phyloP scores from a whole-genome alignment of 1,140 invertebrate species.

The Cyclargus thomasi region DNA sequence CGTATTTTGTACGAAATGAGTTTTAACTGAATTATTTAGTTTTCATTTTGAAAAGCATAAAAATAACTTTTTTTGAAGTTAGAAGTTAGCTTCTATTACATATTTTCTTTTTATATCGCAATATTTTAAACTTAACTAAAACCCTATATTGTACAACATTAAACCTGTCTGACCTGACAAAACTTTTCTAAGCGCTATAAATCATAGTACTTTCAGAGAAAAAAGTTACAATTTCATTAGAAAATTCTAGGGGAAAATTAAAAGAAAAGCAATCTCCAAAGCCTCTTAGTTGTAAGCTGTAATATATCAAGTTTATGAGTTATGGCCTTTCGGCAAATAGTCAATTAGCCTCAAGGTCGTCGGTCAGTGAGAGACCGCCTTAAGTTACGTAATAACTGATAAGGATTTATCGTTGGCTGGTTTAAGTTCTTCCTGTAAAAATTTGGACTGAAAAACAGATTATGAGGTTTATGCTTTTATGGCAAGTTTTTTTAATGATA shows the following conservation, averaged over 20 bases:
- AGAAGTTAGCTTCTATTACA: too few relatives aligned
- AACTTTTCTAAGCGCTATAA: neutral
- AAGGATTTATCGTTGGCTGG: neutral
- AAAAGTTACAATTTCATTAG: neutral
- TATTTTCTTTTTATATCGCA: too few relatives aligned
- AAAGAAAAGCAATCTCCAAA: neutral
- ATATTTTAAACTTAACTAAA: too few relatives aligned
- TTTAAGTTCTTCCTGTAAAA: neutral
- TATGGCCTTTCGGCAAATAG: neutral
- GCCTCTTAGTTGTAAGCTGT: neutral
- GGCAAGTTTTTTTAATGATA: too few relatives aligned
- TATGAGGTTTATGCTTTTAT: too few relatives aligned
- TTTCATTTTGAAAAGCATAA: too few relatives aligned
- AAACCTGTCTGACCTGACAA: neutral
- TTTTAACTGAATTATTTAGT: too few relatives aligned
- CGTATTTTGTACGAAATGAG: too few relatives aligned
- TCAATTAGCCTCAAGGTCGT: slow-evolving; percentile 4
- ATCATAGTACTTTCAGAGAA: neutral
- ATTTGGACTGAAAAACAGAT: neutral
- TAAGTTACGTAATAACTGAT: neutral
- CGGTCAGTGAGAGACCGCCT: neutral
- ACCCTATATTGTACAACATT: too few relatives aligned
- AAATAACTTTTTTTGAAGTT: too few relatives aligned
- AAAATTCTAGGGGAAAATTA: neutral
- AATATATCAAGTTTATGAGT: slow-evolving; percentile 13